A percentile compares a stretch with the other conserved stretches of the same genome.
These are phyloP conservation scores for Pseudocheirus occidentalis DNA, from an alignment of 2,797 vertebrate genomes.

Conservation along the genomic window DNA sequence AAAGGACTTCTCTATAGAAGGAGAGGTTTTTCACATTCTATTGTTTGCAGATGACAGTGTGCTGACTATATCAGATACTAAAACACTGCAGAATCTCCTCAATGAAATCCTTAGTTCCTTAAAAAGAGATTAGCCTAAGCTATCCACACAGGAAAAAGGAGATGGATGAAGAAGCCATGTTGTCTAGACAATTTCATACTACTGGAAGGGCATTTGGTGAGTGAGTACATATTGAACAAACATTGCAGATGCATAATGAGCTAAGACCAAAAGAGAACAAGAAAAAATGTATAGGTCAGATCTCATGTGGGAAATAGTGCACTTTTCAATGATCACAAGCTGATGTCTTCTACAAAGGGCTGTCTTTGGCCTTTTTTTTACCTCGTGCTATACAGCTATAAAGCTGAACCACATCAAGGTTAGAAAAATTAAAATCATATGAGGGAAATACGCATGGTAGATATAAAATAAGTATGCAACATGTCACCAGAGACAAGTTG, in stretches of 20 bases:
- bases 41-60: not conserved
- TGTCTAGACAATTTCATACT: not conserved
- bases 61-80: not conserved
- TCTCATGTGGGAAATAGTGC: not conserved
- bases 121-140: not conserved
- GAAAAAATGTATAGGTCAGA: not conserved
- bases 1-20: not conserved
- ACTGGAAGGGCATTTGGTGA: not conserved
- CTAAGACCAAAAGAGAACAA: not conserved
- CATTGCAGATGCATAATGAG: not conserved
- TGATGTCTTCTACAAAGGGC: not conserved
- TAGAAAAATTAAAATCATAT: not conserved
- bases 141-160: not conserved
- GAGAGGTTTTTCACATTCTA: not conserved
- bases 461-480: not conserved
- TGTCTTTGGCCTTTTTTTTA: not conserved
- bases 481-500: not conserved
- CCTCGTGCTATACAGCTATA: not conserved
- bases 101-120: not conserved
- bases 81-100: not conserved
- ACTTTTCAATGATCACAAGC: not conserved
- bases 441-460: not conserved
- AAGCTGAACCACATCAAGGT: not conserved
- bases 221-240: not conserved
- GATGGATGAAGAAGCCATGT: not conserved